Base-by-base conservation (phyloP, 2,888 invertebrate species). In the Syritta pipiens region DNA sequence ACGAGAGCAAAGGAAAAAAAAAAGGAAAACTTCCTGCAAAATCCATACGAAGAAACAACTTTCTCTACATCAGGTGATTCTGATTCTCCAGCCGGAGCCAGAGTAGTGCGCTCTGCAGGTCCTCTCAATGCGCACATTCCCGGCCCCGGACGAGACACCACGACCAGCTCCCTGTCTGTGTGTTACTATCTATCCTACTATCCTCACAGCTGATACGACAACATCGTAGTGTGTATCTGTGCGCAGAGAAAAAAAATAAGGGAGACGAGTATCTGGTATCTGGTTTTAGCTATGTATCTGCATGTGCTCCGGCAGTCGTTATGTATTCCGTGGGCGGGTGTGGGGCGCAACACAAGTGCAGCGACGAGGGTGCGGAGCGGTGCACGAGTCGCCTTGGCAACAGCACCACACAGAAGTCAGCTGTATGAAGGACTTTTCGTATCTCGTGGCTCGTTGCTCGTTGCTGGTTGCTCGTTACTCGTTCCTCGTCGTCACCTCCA, bases 361-460 rank as follows among this genome's bases (percentile, higher is more conserved):
- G 17, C 7, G 3, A 9, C 24, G 26, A 22, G 37, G 26, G 51
- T 44, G 48, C 49, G 32, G 35, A 60, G 51, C 53, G 72, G 59
- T 67, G 67, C 67, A 79, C 60, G 67, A 72, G 65, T 79, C 57
- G 74, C 74, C 79, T 68, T 79, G 74, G 68, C 62, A 79, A 79
- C 79, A 79, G 79, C 67, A 57, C 46, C 28, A 48, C 62, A 53
- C 49, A 30, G 55, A 60, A 79, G 72, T 75, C 79, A 79, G 79
- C 79, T 79, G 79, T 79, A 72, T 62, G 57, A 68, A 68, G 72
- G 67, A 79, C 79, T 79, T 46, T 51, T 74, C 57, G 79, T 59
- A 68, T 67, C 42, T 46, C 67, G 42, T 57, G 35, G 42, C 55
- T 65, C 49, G 53, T 57, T 46, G 57, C 62, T 10, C 35, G 24